Base-by-base conservation (phyloP, 2,113 vertebrate genomes). In the Peromyscus polionotus region DNA sequence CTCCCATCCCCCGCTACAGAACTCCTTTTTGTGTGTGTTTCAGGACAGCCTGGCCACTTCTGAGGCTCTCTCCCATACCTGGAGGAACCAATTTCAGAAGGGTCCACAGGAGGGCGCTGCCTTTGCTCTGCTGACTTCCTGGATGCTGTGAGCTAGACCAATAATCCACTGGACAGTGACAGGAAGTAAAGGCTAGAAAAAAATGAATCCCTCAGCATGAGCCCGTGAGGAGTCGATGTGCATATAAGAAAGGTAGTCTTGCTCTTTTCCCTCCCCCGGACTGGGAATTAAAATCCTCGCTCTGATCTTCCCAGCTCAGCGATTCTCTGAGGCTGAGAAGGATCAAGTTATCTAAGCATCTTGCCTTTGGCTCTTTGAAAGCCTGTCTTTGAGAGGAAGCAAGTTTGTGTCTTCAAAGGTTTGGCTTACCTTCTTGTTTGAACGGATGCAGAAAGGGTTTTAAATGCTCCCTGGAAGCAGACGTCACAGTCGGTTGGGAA, bases 191-290 rank as follows among this genome's bases (percentile, higher is more conserved):
- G n/a, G 31, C 16, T 48, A 89, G 83, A 70, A 31, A 24, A 84
- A 75, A 94, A 39, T 36, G 1, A 83, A 13, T 14, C 31, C 45
- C 24, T 51, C n/a, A 0, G 12, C 1, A 4, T 36, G 45, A 39
- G 33, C 16, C 2, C 13, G 22, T 33, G 42, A 65, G 59, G 77
- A 90, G 12, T 63, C 36, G 8, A 2, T 59, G 14, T 77, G 28
- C 14, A 42, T 3, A 0, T 1, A 65, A 68, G 6, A 63, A 76
- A 9, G 57, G n/a, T 8, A 9, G 5, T 2, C 2, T 6, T 65
- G 79, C 7, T 19, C 51, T 57, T 42, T 67, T 16, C 1, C 16
- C 31, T 72, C 9, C 42, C 11, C 36, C 24, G 3, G 7, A 13
- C 33, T 42, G 19, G 24, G 24, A 72, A n/a, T 84, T 63, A 22